Percentiles rank a stretch among this genome's conserved stretches.
phyloP scores from a whole-genome alignment of 2,113 vertebrate species.

The Silurus glanis region DNA sequence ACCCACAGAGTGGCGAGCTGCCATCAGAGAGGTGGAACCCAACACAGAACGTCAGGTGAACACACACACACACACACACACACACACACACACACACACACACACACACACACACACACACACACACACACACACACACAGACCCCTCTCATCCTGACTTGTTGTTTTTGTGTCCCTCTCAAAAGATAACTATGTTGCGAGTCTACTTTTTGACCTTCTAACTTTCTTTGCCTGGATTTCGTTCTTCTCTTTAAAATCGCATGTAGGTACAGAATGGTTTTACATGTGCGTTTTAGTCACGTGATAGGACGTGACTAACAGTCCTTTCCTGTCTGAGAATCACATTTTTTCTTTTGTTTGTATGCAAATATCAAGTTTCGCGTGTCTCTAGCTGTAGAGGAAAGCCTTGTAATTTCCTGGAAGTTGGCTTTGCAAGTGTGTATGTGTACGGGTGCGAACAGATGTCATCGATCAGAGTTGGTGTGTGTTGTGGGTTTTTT shows the following conservation, averaged over 20 bases:
- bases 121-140: neutral
- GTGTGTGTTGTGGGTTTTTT: too few relatives aligned
- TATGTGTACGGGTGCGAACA: neutral
- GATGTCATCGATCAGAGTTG: too few relatives aligned
- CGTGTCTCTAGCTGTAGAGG: conserved; percentile 30
- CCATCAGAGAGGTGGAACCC: conserved; percentile 97
- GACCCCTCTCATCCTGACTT: too few relatives aligned
- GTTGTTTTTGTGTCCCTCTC: neutral
- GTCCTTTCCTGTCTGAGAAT: conserved; percentile 25
- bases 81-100: neutral
- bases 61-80: neutral
- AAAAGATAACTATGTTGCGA: too few relatives aligned
- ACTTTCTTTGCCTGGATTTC: neutral
- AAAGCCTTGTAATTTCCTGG: conserved; percentile 30
- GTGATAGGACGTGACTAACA: conserved; percentile 16
- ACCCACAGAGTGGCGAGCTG: conserved; percentile 96
- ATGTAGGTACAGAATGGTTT: neutral
- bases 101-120: too few relatives aligned
- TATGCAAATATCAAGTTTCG: conserved; percentile 44
- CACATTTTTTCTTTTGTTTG: neutral
- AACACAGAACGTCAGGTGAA: conserved; percentile 95
- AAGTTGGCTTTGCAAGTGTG: conserved; percentile 15
- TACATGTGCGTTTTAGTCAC: neutral
- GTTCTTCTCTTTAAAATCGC: neutral
- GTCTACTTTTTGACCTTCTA: neutral